A percentile compares a stretch with the other conserved stretches of the same genome.
Conservation (phyloP, 2,888 invertebrate genomes). For the Empis stercorea region DNA sequence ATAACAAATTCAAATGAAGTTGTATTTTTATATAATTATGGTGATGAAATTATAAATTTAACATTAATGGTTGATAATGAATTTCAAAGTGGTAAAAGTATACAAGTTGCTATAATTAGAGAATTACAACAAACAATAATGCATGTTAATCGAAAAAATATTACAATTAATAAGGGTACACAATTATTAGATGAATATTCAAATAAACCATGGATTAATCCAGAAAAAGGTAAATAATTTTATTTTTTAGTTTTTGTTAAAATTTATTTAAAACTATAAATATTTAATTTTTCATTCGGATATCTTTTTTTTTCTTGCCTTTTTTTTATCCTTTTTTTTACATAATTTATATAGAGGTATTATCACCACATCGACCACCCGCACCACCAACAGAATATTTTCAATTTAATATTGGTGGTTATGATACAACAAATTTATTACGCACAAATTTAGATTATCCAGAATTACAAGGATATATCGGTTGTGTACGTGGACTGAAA, state of each 20-base stretch:
- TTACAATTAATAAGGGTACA: constrained; percentile 55
- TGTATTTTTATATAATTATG: constrained; percentile 73
- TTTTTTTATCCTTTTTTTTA: no score
- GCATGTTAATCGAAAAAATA: constrained; percentile 67
- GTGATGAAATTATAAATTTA: constrained; percentile 64
- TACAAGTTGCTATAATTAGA: constrained; percentile 77
- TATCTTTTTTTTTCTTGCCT: not conserved
- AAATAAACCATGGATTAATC: constrained; percentile 76
- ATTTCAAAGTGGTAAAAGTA: constrained; percentile 68
- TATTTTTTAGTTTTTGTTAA: not conserved
- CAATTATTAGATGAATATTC: constrained; percentile 61
- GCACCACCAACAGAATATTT: constrained; percentile 83
- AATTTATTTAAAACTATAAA: not conserved
- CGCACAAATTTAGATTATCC: constrained; percentile 41
- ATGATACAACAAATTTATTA: constrained; percentile 59
- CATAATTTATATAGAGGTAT: constrained; percentile 48
- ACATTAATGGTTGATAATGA: constrained; percentile 57
- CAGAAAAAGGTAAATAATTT: constrained; percentile 53
- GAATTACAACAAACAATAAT: constrained; percentile 58
- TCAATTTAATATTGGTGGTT: constrained; percentile 77
- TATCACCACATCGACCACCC: constrained; percentile 77
- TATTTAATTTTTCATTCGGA: not conserved
- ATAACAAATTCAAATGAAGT: constrained; percentile 67
- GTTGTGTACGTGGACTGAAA: constrained; percentile 76
- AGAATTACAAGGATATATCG: constrained; percentile 61